Conservation (phyloP, 2,113 vertebrate species). For the Plectropomus leopardus region DNA sequence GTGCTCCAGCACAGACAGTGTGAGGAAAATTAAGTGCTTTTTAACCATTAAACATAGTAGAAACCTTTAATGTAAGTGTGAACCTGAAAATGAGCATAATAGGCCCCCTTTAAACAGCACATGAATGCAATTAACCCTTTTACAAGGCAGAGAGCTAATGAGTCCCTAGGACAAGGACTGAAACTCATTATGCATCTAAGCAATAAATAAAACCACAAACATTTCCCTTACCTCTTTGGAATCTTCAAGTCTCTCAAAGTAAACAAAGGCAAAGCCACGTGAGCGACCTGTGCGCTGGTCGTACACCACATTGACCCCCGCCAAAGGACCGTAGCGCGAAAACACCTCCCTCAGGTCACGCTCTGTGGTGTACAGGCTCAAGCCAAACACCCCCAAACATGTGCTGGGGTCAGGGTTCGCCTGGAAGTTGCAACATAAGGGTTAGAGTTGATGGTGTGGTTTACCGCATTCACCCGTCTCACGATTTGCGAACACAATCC, state of each 20-base stretch:
- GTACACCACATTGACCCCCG: constrained; percentile 94
- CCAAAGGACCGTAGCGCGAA: constrained; percentile 92
- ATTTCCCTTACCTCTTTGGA: constrained; percentile 91
- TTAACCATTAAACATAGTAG: too few relatives aligned
- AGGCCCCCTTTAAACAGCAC: neutral
- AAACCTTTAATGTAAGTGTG: too few relatives aligned
- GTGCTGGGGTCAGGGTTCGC: constrained; percentile 95
- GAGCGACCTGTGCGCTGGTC: constrained; percentile 95
- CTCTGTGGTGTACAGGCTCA: constrained; percentile 96
- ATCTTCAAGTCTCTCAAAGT: constrained; percentile 94
- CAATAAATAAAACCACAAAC: neutral
- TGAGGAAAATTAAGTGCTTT: too few relatives aligned
- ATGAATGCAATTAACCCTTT: neutral
- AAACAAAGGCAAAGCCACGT: constrained; percentile 95
- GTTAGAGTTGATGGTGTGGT: neutral
- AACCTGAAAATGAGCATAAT: too few relatives aligned
- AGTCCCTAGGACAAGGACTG: neutral
- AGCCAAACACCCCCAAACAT: constrained; percentile 94
- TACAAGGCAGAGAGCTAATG: neutral
- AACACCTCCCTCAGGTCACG: constrained; percentile 95
- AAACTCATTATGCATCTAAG: neutral
- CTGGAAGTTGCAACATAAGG: constrained; percentile 76
- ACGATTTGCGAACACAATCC: neutral
- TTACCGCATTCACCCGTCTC: neutral
- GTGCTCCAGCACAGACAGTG: too few relatives aligned